These are phyloP conservation scores for Artemia sinica DNA, from an alignment of 2,888 invertebrate species.

Conservation along the genomic window DNA sequence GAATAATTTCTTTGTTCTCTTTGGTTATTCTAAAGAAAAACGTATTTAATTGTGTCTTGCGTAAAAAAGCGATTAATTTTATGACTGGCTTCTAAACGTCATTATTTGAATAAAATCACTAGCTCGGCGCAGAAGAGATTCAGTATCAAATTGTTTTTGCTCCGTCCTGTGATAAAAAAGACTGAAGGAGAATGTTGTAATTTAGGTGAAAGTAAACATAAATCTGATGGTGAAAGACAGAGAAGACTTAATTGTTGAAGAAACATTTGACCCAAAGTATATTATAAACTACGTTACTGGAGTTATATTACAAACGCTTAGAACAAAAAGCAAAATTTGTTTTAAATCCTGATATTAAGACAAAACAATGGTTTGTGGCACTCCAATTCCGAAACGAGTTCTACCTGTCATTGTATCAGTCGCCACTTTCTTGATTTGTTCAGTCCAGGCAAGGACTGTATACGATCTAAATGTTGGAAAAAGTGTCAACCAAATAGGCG, in stretches of 20 bases:
- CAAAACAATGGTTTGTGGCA: conserved; percentile 10
- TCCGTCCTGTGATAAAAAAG: no score
- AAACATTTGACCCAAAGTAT: conserved; percentile 3
- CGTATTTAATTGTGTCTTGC: no score
- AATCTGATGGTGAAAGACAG: conserved; percentile 13
- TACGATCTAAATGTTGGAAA: background rate
- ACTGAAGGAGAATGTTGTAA: no score
- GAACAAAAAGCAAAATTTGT: conserved; percentile 8
- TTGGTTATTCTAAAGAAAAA: no score
- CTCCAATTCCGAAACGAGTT: background rate
- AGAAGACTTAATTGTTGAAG: background rate
- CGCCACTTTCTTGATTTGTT: background rate
- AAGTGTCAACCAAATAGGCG: background rate
- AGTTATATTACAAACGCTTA: conserved; percentile 3
- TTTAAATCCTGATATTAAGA: conserved; percentile 7
- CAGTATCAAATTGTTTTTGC: no score
- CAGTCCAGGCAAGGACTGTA: background rate
- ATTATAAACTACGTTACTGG: conserved; percentile 9
- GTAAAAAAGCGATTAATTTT: no score
- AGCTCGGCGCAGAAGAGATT: no score
- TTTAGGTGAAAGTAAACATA: no score
- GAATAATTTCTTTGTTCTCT: no score
- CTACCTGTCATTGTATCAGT: background rate
- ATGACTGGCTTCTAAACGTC: no score
- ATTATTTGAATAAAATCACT: no score